These are phyloP conservation scores for Phallusia fumigata DNA, from an alignment of 23 tunicate species.

Conservation along the genomic window DNA sequence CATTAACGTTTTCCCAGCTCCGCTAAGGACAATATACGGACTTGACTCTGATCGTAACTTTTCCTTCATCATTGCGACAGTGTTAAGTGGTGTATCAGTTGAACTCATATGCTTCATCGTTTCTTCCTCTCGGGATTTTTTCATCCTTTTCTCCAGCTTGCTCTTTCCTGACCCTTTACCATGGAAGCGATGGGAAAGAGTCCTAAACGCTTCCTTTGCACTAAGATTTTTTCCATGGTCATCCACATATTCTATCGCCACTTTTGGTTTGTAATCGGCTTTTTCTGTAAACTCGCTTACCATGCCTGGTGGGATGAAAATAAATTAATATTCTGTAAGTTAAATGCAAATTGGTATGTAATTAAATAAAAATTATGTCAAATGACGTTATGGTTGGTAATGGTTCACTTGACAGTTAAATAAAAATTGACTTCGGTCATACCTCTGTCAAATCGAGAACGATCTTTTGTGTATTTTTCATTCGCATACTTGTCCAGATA, in stretches of 20 bases:
- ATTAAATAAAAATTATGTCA: no score
- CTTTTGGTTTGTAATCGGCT: constrained; percentile 83
- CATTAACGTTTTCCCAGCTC: constrained; percentile 90
- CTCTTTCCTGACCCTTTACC: constrained; percentile 96
- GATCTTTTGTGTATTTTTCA: constrained; percentile 90
- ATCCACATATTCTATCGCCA: constrained; percentile 76
- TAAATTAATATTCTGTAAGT: no score
- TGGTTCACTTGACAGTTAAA: no score
- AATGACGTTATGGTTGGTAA: no score
- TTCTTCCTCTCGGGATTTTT: constrained; percentile 68
- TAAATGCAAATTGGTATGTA: no score
- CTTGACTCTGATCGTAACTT: constrained; percentile 61
- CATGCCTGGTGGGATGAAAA: constrained; percentile 43
- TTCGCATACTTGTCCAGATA: constrained; percentile 96
- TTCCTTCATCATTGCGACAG: constrained; percentile 96
- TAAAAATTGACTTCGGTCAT: neutral
- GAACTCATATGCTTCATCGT: constrained; percentile 90
- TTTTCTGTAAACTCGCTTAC: constrained; percentile 77
- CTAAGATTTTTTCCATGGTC: constrained; percentile 59
- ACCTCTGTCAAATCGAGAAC: constrained; percentile 72
- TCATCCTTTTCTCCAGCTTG: constrained; percentile 87
- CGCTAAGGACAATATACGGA: constrained; percentile 91
- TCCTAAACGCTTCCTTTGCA: constrained; percentile 95
- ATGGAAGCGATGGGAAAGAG: constrained; percentile 94
- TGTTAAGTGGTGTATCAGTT: constrained; percentile 97